These are phyloP conservation scores for Clytia hemisphaerica DNA, from an alignment of 30 jellyfish, hydroid and myxozoan species.

Conservation along the genomic window DNA sequence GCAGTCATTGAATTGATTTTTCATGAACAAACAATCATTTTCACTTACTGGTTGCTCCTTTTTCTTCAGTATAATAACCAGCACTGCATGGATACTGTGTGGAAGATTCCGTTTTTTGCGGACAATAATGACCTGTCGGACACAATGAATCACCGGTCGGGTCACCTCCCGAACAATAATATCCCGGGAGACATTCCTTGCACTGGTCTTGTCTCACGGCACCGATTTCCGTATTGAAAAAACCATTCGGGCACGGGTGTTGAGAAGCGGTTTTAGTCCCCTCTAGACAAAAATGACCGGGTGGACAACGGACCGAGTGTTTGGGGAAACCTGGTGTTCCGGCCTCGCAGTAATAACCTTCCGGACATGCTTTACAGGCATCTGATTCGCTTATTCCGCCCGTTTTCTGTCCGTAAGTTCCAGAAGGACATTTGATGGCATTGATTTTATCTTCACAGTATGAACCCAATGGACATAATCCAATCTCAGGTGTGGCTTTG, in stretches of 20 bases:
- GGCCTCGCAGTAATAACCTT: conserved; percentile 82
- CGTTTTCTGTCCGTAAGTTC: conserved; percentile 81
- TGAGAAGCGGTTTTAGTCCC: conserved; percentile 72
- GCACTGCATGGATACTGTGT: conserved; percentile 80
- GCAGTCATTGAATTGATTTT: too few species aligned
- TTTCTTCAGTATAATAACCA: conserved; percentile 82
- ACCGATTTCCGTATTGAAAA: conserved; percentile 51
- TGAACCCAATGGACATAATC: conserved; percentile 84
- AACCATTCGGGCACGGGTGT: conserved; percentile 82
- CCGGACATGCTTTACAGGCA: conserved; percentile 93
- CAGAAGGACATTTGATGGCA: conserved; percentile 79
- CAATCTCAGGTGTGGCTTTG: conserved; percentile 52
- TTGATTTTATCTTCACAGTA: conserved; percentile 61
- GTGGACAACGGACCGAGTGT: conserved; percentile 69
- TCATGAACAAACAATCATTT: too few species aligned
- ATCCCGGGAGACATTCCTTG: conserved; percentile 66
- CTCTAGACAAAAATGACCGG: conserved; percentile 79
- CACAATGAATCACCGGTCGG: conserved; percentile 79
- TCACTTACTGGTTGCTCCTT: conserved; percentile 76
- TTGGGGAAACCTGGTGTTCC: conserved; percentile 90
- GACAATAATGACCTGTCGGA: conserved; percentile 98
- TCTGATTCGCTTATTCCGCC: conserved; percentile 76
- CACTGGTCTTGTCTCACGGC: conserved; percentile 80
- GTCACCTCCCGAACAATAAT: conserved; percentile 90
- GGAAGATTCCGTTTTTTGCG: conserved; percentile 59